Evolutionary conservation across 2,797 vertebrate genomes (phyloP).

Genomic region (Lepidocolaptes lacrymiger): DNA sequence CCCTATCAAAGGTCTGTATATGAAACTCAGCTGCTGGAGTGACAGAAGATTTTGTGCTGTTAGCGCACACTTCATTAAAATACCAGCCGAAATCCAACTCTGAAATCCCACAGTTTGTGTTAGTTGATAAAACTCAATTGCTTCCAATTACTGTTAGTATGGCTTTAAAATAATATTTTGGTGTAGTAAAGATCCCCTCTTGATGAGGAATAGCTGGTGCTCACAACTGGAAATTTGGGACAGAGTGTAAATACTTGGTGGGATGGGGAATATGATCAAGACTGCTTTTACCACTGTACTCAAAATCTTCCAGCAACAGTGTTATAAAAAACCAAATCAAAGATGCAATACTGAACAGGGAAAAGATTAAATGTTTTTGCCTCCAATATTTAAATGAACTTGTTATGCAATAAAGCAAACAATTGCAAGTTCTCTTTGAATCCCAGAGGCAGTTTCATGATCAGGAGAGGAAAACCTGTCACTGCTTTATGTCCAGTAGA

Average conservation of each 20-base stretch:
- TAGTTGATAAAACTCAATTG: slow-evolving; percentile 89
- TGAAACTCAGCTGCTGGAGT: slow-evolving; percentile 78
- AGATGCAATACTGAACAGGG: not conserved
- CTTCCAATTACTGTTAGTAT: slow-evolving; percentile 82
- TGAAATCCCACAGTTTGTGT: slow-evolving; percentile 90
- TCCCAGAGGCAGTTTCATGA: not conserved
- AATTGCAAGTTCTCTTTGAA: not conserved
- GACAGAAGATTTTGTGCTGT: slow-evolving; percentile 78
- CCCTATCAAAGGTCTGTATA: slow-evolving; percentile 81
- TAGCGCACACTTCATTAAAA: slow-evolving; percentile 94
- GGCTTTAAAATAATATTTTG: slow-evolving; percentile 89
- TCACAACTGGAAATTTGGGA: slow-evolving; percentile 41
- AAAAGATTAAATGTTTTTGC: not conserved
- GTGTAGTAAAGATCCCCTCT: slow-evolving; percentile 78
- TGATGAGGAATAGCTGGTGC: slow-evolving; percentile 81
- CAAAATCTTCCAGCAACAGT: not conserved
- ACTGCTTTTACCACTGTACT: not conserved
- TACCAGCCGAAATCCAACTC: slow-evolving; percentile 85
- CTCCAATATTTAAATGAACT: not conserved
- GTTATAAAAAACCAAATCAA: not conserved
- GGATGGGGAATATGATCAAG: not conserved
- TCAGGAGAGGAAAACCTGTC: not conserved
- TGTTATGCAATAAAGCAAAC: not conserved
- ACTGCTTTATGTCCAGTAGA: not conserved
- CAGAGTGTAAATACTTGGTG: not conserved